phyloP scores from a whole-genome alignment of 2,113 vertebrate genomes.

The Cromileptes altivelis region DNA sequence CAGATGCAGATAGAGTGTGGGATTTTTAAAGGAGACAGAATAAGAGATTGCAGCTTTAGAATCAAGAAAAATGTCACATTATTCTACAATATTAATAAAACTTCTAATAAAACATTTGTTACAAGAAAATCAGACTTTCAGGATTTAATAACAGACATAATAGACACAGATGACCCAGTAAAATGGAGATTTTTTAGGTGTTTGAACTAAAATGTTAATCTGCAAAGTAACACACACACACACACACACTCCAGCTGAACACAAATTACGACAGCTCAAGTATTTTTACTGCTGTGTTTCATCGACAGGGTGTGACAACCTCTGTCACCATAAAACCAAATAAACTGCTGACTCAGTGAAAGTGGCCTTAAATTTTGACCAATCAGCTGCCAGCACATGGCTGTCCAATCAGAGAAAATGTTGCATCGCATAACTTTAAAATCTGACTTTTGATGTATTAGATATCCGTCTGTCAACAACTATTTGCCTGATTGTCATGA shows the following conservation, averaged over 20 bases:
- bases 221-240: constrained; percentile 1
- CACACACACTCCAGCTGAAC: background rate
- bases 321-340: constrained; percentile 23
- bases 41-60: too few species aligned
- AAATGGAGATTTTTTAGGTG: too few species aligned
- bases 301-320: background rate
- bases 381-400: background rate
- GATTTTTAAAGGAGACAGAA: too few species aligned
- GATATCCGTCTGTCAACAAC: background rate
- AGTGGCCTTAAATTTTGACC: background rate
- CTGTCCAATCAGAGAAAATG: background rate
- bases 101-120: background rate
- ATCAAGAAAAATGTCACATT: background rate
- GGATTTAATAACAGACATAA: too few species aligned
- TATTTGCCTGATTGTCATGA: too few species aligned
- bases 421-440: background rate
- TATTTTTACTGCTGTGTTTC: constrained; percentile 62
- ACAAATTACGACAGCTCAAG: constrained; percentile 17
- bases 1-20: too few species aligned
- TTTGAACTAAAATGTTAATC: too few species aligned
- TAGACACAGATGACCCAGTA: too few species aligned
- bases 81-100: background rate
- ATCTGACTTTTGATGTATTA: background rate
- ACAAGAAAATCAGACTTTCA: too few species aligned
- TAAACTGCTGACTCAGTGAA: constrained; percentile 5